phyloP scores from a whole-genome alignment of 64 coral and sea anemone species.

The Catalaphyllia jardinei region DNA sequence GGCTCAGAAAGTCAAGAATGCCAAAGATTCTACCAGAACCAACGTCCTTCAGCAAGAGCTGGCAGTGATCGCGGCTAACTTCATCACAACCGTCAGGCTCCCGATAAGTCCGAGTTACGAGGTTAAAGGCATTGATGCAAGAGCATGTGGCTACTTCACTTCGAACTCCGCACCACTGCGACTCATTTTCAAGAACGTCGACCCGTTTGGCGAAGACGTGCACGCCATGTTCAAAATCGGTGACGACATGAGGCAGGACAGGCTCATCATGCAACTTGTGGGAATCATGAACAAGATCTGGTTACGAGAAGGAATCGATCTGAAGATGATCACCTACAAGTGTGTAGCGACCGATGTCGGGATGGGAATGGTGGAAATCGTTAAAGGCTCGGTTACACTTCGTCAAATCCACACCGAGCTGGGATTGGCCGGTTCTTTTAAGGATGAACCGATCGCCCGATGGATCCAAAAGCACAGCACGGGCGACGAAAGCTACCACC shows the following conservation, averaged over 20 bases:
- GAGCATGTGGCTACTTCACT: slow-evolving; percentile 87
- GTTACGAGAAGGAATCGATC: slow-evolving; percentile 93
- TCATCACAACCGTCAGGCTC: slow-evolving; percentile 67
- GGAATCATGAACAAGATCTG: slow-evolving; percentile 99
- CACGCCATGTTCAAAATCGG: slow-evolving; percentile 97
- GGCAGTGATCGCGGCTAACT: slow-evolving; percentile 61
- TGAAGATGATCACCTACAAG: slow-evolving; percentile 96
- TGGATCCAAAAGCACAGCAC: slow-evolving; percentile 96
- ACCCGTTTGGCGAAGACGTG: slow-evolving; percentile 82
- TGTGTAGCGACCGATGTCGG: slow-evolving; percentile 84
- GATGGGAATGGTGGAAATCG: slow-evolving; percentile 97
- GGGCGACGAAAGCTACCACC: slow-evolving; percentile 79
- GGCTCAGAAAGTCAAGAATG: slow-evolving; percentile 80
- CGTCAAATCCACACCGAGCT: slow-evolving; percentile 97
- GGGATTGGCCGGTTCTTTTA: slow-evolving; percentile 91
- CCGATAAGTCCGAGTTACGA: slow-evolving; percentile 88
- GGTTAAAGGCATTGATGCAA: slow-evolving; percentile 59
- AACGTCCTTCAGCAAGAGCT: slow-evolving; percentile 81
- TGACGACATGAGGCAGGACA: slow-evolving; percentile 95
- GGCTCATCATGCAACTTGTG: slow-evolving; percentile 92
- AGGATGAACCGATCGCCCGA: slow-evolving; percentile 89
- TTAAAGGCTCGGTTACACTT: slow-evolving; percentile 79
- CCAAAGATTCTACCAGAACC: slow-evolving; percentile 67
- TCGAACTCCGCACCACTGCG: slow-evolving; percentile 90
- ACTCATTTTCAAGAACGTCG: slow-evolving; percentile 85